Evolutionary conservation across 2,797 vertebrate genomes (phyloP).

Genomic region (Botia kubotai): DNA sequence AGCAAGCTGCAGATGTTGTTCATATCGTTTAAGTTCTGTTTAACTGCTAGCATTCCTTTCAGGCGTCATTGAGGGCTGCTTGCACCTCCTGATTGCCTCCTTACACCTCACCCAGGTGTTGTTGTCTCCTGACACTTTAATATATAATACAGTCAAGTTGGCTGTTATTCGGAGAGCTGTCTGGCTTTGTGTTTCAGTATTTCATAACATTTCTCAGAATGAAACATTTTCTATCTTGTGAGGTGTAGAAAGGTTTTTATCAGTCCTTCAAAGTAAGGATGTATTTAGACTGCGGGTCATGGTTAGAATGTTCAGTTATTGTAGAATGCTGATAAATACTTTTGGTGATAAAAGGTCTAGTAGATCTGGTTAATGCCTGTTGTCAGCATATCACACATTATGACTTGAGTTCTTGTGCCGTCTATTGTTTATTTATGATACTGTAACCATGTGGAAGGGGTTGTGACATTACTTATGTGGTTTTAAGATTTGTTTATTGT

Average conservation of each 20-base stretch:
- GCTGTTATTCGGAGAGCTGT: not conserved
- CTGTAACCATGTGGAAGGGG: not conserved
- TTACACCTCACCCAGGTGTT: slow-evolving; percentile 41
- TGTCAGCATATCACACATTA: slow-evolving; percentile 43
- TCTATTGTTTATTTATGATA: not conserved
- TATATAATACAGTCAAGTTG: slow-evolving; percentile 3
- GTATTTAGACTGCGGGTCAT: not conserved
- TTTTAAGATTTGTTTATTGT: not conserved
- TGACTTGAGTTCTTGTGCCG: slow-evolving; percentile 32
- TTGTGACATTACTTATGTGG: slow-evolving; percentile 11
- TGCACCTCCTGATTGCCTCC: slow-evolving; percentile 33
- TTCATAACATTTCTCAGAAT: not conserved
- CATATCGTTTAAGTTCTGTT: too few species aligned
- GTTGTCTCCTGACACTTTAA: slow-evolving; percentile 33
- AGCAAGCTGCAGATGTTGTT: too few species aligned
- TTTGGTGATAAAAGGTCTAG: slow-evolving; percentile 33
- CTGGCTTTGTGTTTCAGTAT: not conserved
- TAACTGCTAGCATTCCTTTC: not conserved
- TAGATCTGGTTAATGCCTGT: slow-evolving; percentile 17
- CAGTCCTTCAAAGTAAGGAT: not conserved
- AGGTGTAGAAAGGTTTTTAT: not conserved
- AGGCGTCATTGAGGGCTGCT: slow-evolving; percentile 2
- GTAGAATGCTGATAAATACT: slow-evolving; percentile 30
- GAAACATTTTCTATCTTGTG: not conserved
- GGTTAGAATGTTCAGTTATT: slow-evolving; percentile 23